Conservation (phyloP, 2,888 invertebrate genomes). For the Monoplex corrugatus region DNA sequence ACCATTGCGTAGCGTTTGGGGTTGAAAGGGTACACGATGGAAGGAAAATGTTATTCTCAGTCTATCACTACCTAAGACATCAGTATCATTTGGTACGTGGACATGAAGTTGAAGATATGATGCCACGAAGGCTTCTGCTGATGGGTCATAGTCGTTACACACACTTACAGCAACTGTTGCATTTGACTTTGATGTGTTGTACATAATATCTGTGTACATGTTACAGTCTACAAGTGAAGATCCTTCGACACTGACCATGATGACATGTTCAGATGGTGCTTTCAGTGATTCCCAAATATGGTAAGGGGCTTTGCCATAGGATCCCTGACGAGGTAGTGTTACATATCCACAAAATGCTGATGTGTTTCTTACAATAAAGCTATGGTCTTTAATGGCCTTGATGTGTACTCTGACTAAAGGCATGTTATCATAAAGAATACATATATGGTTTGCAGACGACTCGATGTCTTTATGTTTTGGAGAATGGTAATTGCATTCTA, state of each 20-base stretch:
- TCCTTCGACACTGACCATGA: neutral
- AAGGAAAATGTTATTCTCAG: neutral
- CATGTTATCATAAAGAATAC: neutral
- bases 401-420: neutral
- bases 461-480: neutral
- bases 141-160: neutral
- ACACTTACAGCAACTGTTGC: neutral
- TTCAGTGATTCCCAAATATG: neutral
- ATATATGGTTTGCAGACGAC: neutral
- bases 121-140: neutral
- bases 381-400: neutral
- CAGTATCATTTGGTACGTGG: neutral
- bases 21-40: neutral
- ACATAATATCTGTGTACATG: neutral
- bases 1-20: neutral
- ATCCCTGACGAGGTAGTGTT: neutral
- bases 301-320: neutral
- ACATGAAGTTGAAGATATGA: neutral
- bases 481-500: neutral
- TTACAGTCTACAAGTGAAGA: too few relatives aligned
- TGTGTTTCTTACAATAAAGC: neutral
- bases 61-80: neutral
- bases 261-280: neutral
- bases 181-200: neutral
- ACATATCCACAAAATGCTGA: neutral